These are phyloP conservation scores for Poecile montanus DNA, from an alignment of 2,797 vertebrate genomes.

Conservation along the genomic window DNA sequence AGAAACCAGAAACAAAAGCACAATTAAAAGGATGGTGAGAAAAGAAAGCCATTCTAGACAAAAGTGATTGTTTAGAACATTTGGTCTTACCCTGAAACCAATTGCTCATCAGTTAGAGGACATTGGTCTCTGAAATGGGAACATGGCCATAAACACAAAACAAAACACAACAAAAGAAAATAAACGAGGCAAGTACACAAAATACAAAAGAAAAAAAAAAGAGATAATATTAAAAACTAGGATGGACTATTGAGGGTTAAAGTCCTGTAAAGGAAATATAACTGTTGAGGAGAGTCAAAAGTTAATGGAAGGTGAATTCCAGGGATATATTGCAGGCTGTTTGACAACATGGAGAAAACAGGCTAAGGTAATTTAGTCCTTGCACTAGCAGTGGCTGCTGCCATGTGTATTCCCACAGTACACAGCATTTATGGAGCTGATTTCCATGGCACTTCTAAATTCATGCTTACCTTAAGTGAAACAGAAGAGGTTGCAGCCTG, in stretches of 20 bases:
- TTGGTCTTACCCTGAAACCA: constrained; percentile 95
- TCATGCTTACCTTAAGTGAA: constrained; percentile 20
- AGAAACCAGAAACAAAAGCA: constrained; percentile 72
- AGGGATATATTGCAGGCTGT: not conserved
- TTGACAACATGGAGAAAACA: not conserved
- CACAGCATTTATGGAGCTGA: not conserved
- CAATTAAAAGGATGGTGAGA: constrained; percentile 71
- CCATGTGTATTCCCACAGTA: not conserved
- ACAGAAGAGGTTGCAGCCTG: not conserved
- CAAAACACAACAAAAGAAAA: constrained; percentile 77
- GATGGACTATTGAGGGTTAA: constrained; percentile 15
- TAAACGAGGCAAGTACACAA: constrained; percentile 73
- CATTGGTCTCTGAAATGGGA: constrained; percentile 95
- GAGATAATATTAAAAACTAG: constrained; percentile 57
- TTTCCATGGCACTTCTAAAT: not conserved
- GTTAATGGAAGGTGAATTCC: constrained; percentile 14
- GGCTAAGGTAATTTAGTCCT: not conserved
- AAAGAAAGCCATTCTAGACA: constrained; percentile 84
- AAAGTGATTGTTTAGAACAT: constrained; percentile 82
- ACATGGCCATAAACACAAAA: constrained; percentile 88
- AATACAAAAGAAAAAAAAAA: constrained; percentile 58
- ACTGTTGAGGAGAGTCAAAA: constrained; percentile 3
- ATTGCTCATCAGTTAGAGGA: constrained; percentile 94
- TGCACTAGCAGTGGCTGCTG: not conserved
- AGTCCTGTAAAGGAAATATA: not conserved